Evolutionary conservation across 2,888 invertebrate species (phyloP).

Genomic region (Eupithecia subumbrata): DNA sequence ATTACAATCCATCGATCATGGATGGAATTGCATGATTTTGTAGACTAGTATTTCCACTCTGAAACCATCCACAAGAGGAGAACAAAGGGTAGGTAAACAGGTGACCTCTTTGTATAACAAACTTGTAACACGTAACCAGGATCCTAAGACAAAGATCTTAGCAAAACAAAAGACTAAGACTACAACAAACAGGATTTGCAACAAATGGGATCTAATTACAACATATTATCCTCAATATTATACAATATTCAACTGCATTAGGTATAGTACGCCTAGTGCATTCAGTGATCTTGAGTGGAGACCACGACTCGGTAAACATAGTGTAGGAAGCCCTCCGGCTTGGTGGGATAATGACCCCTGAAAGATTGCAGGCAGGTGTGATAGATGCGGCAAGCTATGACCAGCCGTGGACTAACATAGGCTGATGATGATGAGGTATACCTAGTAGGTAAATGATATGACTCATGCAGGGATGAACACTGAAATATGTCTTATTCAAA

Average conservation of each 20-base stretch:
- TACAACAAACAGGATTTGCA: neutral
- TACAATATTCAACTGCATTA: neutral
- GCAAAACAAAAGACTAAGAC: neutral
- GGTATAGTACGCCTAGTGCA: neutral
- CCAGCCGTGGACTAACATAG: too few relatives aligned
- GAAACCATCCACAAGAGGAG: neutral
- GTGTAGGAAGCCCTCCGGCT: too few relatives aligned
- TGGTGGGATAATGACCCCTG: too few relatives aligned
- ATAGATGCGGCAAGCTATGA: too few relatives aligned
- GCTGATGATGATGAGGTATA: too few relatives aligned
- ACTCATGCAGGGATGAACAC: neutral
- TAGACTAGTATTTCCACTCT: neutral
- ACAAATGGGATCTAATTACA: neutral
- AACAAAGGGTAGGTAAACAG: neutral
- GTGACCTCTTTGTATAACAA: neutral
- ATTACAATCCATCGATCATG: neutral
- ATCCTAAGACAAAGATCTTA: neutral
- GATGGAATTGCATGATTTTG: neutral
- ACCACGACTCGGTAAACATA: too few relatives aligned
- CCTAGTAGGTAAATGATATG: neutral
- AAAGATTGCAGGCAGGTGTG: too few relatives aligned
- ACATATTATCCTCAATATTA: neutral
- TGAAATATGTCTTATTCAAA: neutral
- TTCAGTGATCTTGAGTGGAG: neutral
- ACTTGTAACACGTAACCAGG: neutral